These are phyloP conservation scores for Stigmatopora nigra DNA, from an alignment of 2,113 vertebrate species.

Conservation along the genomic window DNA sequence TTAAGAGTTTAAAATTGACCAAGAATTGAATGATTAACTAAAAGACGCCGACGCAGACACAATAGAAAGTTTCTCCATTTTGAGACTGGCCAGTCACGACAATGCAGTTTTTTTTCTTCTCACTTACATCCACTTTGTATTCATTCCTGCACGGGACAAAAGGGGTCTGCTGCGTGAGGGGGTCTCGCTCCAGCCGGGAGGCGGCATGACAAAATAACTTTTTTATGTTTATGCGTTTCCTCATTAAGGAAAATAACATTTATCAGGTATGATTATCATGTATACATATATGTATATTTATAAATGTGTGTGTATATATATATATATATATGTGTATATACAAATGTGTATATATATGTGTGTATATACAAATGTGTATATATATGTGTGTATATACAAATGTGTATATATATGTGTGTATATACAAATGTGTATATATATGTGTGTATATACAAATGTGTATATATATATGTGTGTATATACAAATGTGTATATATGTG, in stretches of 20 bases:
- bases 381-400: too few species aligned
- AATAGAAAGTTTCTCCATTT: background rate
- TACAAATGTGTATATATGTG: too few species aligned
- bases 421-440: too few species aligned
- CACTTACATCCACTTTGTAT: slow-evolving; percentile 76
- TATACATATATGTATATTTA: slow-evolving; percentile 41
- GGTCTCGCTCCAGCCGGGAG: slow-evolving; percentile 79
- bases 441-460: too few species aligned
- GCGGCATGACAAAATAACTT: slow-evolving; percentile 75
- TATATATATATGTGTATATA: too few species aligned
- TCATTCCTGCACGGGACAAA: slow-evolving; percentile 72
- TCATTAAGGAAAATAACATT: slow-evolving; percentile 19
- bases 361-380: too few species aligned
- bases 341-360: too few species aligned
- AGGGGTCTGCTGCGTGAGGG: slow-evolving; percentile 26
- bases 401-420: too few species aligned
- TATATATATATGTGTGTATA: too few species aligned
- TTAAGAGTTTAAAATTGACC: background rate
- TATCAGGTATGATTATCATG: slow-evolving; percentile 44
- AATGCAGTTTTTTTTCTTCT: slow-evolving; percentile 16
- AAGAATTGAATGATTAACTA: background rate
- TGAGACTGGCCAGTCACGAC: background rate
- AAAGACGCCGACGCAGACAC: background rate
- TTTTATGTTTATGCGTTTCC: slow-evolving; percentile 60
- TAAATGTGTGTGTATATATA: background rate